phyloP scores from a whole-genome alignment of 2,888 invertebrate species.

The Arrhopalites spinosus region DNA sequence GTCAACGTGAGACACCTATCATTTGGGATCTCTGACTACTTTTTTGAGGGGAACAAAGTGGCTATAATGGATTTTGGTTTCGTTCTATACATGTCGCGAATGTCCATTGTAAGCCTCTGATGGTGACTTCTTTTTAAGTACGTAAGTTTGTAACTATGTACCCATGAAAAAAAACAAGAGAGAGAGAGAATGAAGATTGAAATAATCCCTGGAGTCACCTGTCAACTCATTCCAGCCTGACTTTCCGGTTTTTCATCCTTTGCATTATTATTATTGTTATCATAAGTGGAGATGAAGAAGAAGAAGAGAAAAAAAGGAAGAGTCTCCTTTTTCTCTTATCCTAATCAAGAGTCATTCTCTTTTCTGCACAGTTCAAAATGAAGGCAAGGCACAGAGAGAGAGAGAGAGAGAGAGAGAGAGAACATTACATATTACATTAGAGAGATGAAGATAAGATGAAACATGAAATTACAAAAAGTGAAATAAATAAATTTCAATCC shows the following conservation, averaged over 20 bases:
- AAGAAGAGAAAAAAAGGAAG: not conserved
- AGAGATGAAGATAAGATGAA: not conserved
- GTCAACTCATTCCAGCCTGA: slow-evolving; percentile 6
- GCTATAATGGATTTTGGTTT: no score
- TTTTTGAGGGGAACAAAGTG: no score
- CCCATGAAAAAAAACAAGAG: not conserved
- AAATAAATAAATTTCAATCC: slow-evolving; percentile 1
- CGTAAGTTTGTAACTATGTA: not conserved
- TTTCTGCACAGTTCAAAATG: no score
- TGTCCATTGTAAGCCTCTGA: no score
- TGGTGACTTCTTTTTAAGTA: not conserved
- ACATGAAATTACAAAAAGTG: slow-evolving; percentile 5
- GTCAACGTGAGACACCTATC: no score
- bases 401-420: no score
- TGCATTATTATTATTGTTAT: not conserved
- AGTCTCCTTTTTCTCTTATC: slow-evolving; percentile 6
- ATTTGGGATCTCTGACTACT: no score
- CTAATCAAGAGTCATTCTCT: slow-evolving; percentile 3
- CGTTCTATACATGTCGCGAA: no score
- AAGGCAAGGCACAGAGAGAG: no score
- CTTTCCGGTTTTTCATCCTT: slow-evolving; percentile 19
- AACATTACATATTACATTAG: not conserved
- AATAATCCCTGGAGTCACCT: slow-evolving; percentile 7
- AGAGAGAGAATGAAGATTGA: not conserved
- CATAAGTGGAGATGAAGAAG: not conserved